These are phyloP conservation scores for Asarcornis scutulata DNA, from an alignment of 2,113 vertebrate species.

Conservation along the genomic window DNA sequence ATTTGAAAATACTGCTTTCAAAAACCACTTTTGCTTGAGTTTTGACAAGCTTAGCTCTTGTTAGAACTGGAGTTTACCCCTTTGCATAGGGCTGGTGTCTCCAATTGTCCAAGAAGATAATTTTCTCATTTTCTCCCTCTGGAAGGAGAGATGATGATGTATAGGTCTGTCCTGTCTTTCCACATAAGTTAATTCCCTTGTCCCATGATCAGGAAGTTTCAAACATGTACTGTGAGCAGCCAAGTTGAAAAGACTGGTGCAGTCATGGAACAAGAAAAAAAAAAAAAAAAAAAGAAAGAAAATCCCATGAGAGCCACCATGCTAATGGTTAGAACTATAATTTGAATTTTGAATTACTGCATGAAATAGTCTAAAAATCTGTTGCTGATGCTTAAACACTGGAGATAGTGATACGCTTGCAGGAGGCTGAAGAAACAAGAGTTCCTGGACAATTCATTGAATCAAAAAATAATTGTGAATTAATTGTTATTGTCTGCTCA, in stretches of 20 bases:
- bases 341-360: not conserved
- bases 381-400: not conserved
- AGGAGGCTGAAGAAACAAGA: not conserved
- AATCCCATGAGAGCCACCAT: not conserved
- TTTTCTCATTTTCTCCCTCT: not conserved
- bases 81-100: not conserved
- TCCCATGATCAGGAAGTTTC: not conserved
- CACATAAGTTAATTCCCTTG: not conserved
- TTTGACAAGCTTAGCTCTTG: not conserved
- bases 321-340: not conserved
- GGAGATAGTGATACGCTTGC: not conserved
- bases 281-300: not conserved
- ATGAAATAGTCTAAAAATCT: not conserved
- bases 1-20: not conserved
- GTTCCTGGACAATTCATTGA: not conserved
- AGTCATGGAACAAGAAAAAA: not conserved
- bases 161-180: not conserved
- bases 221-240: fast-evolving
- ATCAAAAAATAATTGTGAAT: not conserved
- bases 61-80: not conserved
- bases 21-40: not conserved
- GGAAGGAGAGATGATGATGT: not conserved
- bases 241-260: not conserved
- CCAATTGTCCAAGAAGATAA: not conserved
- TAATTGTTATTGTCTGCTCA: not conserved